Evolutionary conservation across 23 tunicate genomes (phyloP), one percentile per base, ranked within the genome.

Genomic region (Phallusia fumigata): DNA sequence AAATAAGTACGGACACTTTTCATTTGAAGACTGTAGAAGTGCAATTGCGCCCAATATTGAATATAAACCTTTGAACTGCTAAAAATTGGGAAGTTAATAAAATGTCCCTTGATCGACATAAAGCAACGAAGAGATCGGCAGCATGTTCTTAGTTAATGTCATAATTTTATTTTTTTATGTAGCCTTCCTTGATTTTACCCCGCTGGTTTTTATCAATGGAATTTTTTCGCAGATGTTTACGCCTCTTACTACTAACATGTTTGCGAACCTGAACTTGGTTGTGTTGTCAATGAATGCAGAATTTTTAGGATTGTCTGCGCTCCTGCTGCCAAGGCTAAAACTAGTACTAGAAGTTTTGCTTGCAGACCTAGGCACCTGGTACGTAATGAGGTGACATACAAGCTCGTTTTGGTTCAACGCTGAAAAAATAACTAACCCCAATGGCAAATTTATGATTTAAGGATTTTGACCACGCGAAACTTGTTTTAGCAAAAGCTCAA

Each of bases 161-260:
- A 24, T 21, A 21, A 58, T 58, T 58, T 58, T 58, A 58, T 58
- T 58, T 58, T 58, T 58, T 58, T 21, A n/a, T n/a, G n/a, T 58
- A 58, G 26, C 26, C 26, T 58, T 24, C 69, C 11, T 58, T 10
- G 47, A 40, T 40, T 58, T 58, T 58, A 22, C 16, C 28, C 28
- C 13, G 28, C 69, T 58, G 69, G 11, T 22, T 58, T 58, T 58
- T 58, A 16, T 58, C 8, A 40, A 58, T 58, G 69, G 13, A 58
- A 58, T 6, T 22, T 40, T 58, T 58, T 13, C 69, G 15, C 15
- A 58, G 69, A 58, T 58, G 69, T 58, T 58, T 58, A 21, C 28
- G 28, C 69, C 5, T 58, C 69, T 58, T 58, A 58, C 69, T 6
- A 58, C 69, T 58, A 58, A 58, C 69, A 58, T 58, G 69, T 58